Conservation (phyloP, 2,888 invertebrate genomes). For the Eremobia ochroleuca region DNA sequence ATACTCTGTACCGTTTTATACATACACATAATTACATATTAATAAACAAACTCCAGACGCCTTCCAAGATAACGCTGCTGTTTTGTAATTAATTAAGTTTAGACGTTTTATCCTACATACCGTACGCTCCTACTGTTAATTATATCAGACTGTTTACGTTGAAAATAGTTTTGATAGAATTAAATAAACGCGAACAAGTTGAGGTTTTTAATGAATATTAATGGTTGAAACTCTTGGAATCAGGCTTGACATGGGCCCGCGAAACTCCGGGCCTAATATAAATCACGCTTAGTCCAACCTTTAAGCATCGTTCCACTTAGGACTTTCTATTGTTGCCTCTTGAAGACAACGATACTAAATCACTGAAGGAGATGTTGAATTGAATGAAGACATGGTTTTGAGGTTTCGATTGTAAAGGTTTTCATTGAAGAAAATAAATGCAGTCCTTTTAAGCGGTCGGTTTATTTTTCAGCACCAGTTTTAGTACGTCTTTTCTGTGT, state of each 20-base stretch:
- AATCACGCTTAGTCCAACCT: conserved; percentile 83
- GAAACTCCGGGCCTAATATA: conserved; percentile 81
- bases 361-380: conserved; percentile 34
- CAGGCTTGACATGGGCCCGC: conserved; percentile 83
- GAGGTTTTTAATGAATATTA: conserved; percentile 87
- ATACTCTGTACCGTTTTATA: conserved; percentile 14
- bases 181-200: conserved; percentile 84
- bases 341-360: conserved; percentile 60
- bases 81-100: conserved; percentile 56
- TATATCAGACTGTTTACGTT: conserved; percentile 48
- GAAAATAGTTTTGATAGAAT: conserved; percentile 79
- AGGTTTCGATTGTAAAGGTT: conserved; percentile 6
- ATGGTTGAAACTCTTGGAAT: conserved; percentile 84
- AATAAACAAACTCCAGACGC: conserved; percentile 33
- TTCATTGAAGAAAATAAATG: background rate
- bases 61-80: conserved; percentile 39
- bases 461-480: background rate
- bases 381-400: conserved; percentile 46
- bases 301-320: conserved; percentile 75
- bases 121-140: conserved; percentile 39
- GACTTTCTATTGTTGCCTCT: conserved; percentile 70
- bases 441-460: background rate
- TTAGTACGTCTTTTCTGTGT: too few relatives aligned
- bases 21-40: conserved; percentile 24
- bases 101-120: conserved; percentile 45